Base-by-base conservation (phyloP, 2,797 vertebrate genomes). In the Lithobates sylvaticus region DNA sequence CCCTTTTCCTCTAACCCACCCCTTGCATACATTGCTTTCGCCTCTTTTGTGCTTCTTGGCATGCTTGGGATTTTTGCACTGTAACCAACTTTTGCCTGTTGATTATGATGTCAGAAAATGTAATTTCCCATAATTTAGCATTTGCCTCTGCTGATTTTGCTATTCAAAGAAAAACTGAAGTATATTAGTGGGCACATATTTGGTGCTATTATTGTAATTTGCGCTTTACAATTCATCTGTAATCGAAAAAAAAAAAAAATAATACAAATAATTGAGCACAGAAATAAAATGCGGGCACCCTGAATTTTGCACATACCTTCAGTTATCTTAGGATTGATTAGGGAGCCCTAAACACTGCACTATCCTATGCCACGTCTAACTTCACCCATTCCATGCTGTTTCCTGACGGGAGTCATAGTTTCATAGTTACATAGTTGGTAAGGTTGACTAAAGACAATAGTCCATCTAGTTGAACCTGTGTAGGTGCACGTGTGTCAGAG, bases 31-130 rank as follows among this genome's bases (percentile, higher is more conserved):
- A 92, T 93, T 67, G 65, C 21, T 61, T 23, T 61, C 23, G 54
- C 54, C 54, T 61, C 54, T 61, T 61, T 61, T 61, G 54, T 23
- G 54, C 89, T 67, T 91, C 90, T 91, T 92, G 91, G 90, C 92
- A 92, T 86, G 85, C 9, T 88, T 91, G 47, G 36, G 91, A 93
- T 92, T 92, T 93, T 91, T 91, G 92, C 54, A 27, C 23, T 16
- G 29, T 58, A 39, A 34, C 13, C n/a, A 71, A 36, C 12, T 71
- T 36, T 26, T 71, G 32, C 32, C 16, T 71, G 21, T 71, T 15
- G 68, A 16, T 18, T 7, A 21, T 42, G 90, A 90, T 61, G 6
- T 61, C 54, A 61, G 54, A 61, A 61, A 61, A 6, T 61, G 9
- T 61, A 61, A 61, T 61, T 61, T 61, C 54, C 21, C 54, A 61